phyloP scores from a whole-genome alignment of 2,888 invertebrate genomes.

The Microchrysa polita region DNA sequence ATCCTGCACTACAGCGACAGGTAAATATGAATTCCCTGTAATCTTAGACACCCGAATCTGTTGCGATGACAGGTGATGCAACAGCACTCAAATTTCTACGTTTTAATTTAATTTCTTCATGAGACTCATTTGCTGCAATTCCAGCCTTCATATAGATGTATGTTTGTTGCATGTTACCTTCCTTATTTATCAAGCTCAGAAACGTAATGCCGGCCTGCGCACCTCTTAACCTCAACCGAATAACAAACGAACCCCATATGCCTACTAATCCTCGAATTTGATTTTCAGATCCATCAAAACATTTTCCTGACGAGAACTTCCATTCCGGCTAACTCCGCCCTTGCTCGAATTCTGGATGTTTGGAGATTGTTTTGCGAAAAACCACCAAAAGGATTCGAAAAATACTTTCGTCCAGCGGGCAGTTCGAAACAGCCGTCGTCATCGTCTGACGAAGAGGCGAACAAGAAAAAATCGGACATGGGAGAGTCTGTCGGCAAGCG shows the following conservation, averaged over 20 bases:
- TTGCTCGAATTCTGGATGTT: slow-evolving; percentile 71
- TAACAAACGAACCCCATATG: not conserved
- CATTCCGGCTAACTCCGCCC: slow-evolving; percentile 60
- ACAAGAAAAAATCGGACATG: slow-evolving; percentile 56
- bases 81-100: slow-evolving; percentile 43
- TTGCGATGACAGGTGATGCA: slow-evolving; percentile 50
- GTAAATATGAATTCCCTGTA: slow-evolving; percentile 49
- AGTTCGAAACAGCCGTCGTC: slow-evolving; percentile 67
- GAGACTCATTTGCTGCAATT: no score
- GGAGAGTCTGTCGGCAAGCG: slow-evolving; percentile 56
- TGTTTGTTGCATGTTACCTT: no score
- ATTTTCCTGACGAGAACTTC: slow-evolving; percentile 59
- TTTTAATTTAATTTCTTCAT: no score
- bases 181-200: no score
- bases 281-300: slow-evolving; percentile 61
- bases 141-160: no score
- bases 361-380: slow-evolving; percentile 76
- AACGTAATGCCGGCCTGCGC: not conserved
- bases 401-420: slow-evolving; percentile 79
- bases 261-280: slow-evolving; percentile 6
- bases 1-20: slow-evolving; percentile 61
- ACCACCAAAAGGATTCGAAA: slow-evolving; percentile 93
- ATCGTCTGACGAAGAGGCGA: slow-evolving; percentile 62
- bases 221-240: not conserved
- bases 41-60: not conserved